These are phyloP conservation scores for Tethea ocularis DNA, from an alignment of 2,888 invertebrate species.

Conservation along the genomic window DNA sequence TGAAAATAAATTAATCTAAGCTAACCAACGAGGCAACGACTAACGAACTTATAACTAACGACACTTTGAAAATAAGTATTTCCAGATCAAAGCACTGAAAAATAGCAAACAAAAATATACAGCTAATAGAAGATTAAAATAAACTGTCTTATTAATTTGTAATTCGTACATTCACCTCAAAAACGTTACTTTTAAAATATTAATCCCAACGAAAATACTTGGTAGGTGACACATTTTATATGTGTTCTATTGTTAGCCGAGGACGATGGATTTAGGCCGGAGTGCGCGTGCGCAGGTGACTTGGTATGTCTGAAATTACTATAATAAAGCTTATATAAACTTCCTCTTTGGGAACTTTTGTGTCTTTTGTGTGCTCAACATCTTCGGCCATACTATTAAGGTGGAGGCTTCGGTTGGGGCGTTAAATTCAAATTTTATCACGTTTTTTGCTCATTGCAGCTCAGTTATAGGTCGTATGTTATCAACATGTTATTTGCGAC, in stretches of 20 bases:
- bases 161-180: constrained; percentile 5
- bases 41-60: no score
- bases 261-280: constrained; percentile 20
- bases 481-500: no score
- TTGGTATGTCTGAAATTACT: not conserved
- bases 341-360: not conserved
- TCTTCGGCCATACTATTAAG: no score
- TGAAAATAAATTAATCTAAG: no score
- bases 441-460: no score
- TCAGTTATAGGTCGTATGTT: no score
- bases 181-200: not conserved
- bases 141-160: not conserved
- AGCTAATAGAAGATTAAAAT: not conserved
- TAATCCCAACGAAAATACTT: not conserved
- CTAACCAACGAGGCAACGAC: no score
- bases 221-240: constrained; percentile 13
- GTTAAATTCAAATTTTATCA: no score
- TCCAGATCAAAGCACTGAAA: not conserved
- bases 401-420: no score
- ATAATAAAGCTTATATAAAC: not conserved
- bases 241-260: constrained; percentile 25
- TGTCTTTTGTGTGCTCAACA: no score
- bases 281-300: constrained; percentile 10
- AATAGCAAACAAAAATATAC: not conserved
- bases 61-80: not conserved